Evolutionary conservation across 2,113 vertebrate species (phyloP), one percentile per base, ranked within the genome.

Genomic region (Nyctereutes procyonoides): DNA sequence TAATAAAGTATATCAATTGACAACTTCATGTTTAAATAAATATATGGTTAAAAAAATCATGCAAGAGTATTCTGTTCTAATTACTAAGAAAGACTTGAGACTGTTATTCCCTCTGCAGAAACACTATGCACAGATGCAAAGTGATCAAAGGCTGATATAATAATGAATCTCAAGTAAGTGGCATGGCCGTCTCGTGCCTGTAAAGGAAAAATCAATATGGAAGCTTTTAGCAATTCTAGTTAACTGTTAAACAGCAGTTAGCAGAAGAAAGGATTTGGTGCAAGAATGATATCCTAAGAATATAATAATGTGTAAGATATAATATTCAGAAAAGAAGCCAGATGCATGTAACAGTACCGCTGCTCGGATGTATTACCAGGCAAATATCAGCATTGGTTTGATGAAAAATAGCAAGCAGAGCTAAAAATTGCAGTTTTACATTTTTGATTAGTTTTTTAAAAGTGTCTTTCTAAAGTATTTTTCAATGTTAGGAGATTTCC

Each of bases 81-180:
- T 91, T 58, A 88, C n/a, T 95, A 94, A 84, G 92, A 53, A 85
- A 92, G 15, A 76, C n/a, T 43, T 62, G 93, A 98, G 80, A 96
- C 95, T 92, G 92, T 94, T 16, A 86, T 95, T 85, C 99, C 99
- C 97, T 99, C 99, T 94, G 99, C 98, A 95, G 98, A 98, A 97
- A 99, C 98, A 87, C 98, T 99, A 97, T 99, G 99, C 97, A 99
- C 99, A 26, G 99, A 99, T 24, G 99, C 99, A 98, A 99, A 99
- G 94, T 99, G 99, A 97, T 99, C 99, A 81, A 99, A 99, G 98
- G 98, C 99, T 58, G 99, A 99, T 35, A 99, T 95, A 98, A 99
- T 99, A 97, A 99, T 98, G 98, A 99, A 99, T 92, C 99, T 99
- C 97, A 99, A 98, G 88, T 99, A 99, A 85, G 98, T 99, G 82